Conservation (phyloP, 2,888 invertebrate species). For the Heteromurus nitidus region DNA sequence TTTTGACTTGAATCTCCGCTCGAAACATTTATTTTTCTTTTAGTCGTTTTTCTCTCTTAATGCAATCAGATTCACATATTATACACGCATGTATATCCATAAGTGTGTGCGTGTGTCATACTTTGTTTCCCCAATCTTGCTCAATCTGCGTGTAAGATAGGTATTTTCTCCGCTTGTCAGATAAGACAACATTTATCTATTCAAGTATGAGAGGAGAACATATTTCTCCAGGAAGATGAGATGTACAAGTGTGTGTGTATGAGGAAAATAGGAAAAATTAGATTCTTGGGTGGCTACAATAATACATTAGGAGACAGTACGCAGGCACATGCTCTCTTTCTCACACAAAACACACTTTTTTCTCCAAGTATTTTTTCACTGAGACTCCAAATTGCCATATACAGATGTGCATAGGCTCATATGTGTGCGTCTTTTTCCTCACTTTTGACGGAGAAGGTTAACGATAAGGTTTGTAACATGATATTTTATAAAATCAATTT, state of each 20-base stretch:
- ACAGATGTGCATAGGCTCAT: constrained; percentile 38
- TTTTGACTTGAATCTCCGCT: constrained; percentile 54
- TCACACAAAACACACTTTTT: constrained; percentile 32
- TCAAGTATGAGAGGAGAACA: constrained; percentile 2
- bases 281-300: constrained; percentile 16
- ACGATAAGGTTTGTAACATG: constrained; percentile 61
- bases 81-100: not conserved
- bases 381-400: constrained; percentile 30
- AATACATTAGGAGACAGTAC: constrained; percentile 30
- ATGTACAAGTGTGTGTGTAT: no score
- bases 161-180: not conserved
- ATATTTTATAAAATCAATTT: constrained; percentile 68
- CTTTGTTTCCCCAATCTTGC: not conserved
- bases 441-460: constrained; percentile 54
- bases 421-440: not conserved
- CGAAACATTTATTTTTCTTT: not conserved
- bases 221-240: not conserved
- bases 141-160: not conserved
- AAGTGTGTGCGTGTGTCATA: not conserved
- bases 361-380: constrained; percentile 9
- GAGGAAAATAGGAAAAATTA: not conserved
- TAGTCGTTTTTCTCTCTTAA: constrained; percentile 1
- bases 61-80: constrained; percentile 10
- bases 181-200: constrained; percentile 8
- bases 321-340: constrained; percentile 52